phyloP scores from a whole-genome alignment of 2,888 invertebrate species.

The Mellilla xanthometata region DNA sequence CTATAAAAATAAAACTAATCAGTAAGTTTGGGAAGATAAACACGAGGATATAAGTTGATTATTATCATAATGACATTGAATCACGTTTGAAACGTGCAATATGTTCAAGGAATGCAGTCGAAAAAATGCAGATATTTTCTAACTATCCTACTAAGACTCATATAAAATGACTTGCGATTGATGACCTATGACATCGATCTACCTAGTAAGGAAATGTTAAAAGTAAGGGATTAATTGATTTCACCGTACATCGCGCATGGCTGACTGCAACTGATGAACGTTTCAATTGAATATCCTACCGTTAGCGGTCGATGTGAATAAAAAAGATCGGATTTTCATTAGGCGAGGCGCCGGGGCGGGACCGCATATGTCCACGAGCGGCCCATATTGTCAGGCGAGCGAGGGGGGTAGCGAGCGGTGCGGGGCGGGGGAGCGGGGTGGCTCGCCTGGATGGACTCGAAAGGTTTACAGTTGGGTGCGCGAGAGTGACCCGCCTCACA shows the following conservation, averaged over 20 bases:
- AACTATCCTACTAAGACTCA: too few species aligned
- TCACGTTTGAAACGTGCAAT: too few species aligned
- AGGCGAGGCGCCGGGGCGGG: conserved; percentile 78
- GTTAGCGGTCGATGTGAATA: conserved; percentile 56
- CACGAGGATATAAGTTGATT: not conserved
- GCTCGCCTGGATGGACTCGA: conserved; percentile 72
- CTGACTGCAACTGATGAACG: not conserved
- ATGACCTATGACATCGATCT: too few species aligned
- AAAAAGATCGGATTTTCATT: conserved; percentile 78
- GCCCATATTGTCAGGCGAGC: conserved; percentile 44
- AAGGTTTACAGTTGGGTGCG: conserved; percentile 81
- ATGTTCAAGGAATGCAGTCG: too few species aligned
- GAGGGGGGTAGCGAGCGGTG: conserved; percentile 28
- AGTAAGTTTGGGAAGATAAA: not conserved
- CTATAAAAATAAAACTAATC: conserved; percentile 2
- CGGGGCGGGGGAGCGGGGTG: conserved; percentile 39
- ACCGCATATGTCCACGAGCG: conserved; percentile 65
- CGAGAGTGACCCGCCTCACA: conserved; percentile 80
- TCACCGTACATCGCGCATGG: too few species aligned
- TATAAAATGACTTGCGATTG: too few species aligned
- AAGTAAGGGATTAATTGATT: too few species aligned
- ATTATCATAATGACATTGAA: too few species aligned
- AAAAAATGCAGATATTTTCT: too few species aligned
- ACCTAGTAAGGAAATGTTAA: too few species aligned
- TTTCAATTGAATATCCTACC: conserved; percentile 52